These are phyloP conservation scores for Trichonephila clavipes DNA, from an alignment of 1,140 invertebrate species.

Conservation along the genomic window DNA sequence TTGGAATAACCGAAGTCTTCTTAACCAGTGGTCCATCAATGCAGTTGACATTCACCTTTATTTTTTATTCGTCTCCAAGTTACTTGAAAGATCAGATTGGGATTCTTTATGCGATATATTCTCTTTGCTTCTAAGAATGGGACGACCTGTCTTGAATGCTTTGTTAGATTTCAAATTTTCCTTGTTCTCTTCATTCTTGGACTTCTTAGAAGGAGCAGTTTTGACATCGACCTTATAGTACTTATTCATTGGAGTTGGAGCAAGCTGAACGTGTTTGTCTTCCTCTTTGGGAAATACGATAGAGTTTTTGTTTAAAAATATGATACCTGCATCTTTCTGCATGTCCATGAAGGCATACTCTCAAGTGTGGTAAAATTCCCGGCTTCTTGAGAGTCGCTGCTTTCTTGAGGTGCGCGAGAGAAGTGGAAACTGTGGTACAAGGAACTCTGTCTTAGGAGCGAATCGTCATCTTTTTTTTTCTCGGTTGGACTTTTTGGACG, in stretches of 20 bases:
- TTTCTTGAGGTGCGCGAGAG: background rate
- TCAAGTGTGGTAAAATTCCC: constrained; percentile 51
- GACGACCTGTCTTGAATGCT: background rate
- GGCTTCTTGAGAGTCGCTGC: background rate
- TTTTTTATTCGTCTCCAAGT: background rate
- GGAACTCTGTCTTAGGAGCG: constrained; percentile 7
- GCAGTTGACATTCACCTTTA: constrained; percentile 16
- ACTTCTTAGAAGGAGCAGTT: background rate
- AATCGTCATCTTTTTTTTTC: constrained; percentile 41
- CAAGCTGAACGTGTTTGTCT: constrained; percentile 66
- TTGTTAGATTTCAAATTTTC: constrained; percentile 21
- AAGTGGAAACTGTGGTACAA: constrained; percentile 45
- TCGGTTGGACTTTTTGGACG: constrained; percentile 41
- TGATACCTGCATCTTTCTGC: constrained; percentile 63
- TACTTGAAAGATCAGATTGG: background rate
- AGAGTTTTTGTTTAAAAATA: constrained; percentile 64
- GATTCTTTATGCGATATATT: constrained; percentile 36
- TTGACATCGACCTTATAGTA: constrained; percentile 56
- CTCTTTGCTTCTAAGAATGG: constrained; percentile 61
- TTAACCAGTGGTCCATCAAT: constrained; percentile 41
- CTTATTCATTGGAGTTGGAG: constrained; percentile 65
- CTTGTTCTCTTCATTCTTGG: constrained; percentile 50
- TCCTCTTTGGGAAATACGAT: constrained; percentile 23
- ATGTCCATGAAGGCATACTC: constrained; percentile 43
- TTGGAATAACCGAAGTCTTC: constrained; percentile 22